Evolutionary conservation across 2,888 invertebrate genomes (phyloP), one percentile per base, ranked within the genome.

Genomic region (Pristionchus maxplancki): DNA sequence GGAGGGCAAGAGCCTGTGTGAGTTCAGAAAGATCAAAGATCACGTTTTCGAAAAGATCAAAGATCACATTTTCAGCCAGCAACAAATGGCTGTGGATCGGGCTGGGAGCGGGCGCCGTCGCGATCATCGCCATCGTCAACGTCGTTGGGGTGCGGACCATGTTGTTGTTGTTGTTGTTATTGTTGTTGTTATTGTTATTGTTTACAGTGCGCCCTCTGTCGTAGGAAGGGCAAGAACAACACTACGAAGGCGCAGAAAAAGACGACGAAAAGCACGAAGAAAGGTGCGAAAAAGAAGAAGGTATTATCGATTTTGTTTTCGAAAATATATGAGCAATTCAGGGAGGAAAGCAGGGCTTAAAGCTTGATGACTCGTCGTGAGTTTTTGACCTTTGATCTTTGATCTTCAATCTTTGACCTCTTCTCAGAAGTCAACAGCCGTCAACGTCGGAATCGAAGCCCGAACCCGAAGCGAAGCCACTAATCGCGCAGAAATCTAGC

Each of bases 61-160:
- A n/a, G n/a, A n/a, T n/a, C n/a, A n/a, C n/a, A n/a, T n/a, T 58
- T 67, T 67, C 31, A 67, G 64, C 31, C 13, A 2, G 34, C 64
- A 67, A 67, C 31, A 67, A 67, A 31, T 67, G 64, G 64, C 6
- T 67, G 64, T 67, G 64, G 64, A 67, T 67, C 28, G 64, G 64
- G 11, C 5, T 28, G 8, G 64, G 34, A 0, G 34, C 3, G 11
- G 64, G 31, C 1, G 5, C 31, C 34, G 31, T 67, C 0, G 64
- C 34, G 2, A 13, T 67, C 6, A 15, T 67, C 31, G 34, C 17
- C 64, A 31, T 34, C 4, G 34, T 31, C 34, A 67, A 67, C 64
- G 64, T 67, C 31, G 31, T 34, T 15, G 64, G 13, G 64, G 64
- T 67, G 62, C 4, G 62, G 62, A 62, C 24, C 1, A 20, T 50